Percentiles rank a stretch among this genome's conserved stretches.
These are phyloP conservation scores for Tetrao urogallus DNA, from an alignment of 2,113 vertebrate species.

Conservation along the genomic window DNA sequence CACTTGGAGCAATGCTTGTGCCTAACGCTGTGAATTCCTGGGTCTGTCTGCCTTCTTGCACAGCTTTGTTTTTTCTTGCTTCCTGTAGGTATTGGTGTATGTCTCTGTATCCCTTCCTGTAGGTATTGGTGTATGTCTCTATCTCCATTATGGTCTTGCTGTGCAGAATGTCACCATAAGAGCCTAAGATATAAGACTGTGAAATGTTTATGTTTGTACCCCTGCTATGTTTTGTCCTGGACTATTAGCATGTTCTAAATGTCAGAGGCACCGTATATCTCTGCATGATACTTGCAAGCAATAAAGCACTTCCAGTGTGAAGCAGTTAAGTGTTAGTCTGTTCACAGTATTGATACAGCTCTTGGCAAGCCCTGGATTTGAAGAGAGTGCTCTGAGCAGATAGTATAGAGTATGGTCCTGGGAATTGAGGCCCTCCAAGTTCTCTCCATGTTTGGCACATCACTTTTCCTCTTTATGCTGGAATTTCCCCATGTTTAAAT, in stretches of 20 bases:
- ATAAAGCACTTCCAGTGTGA: not conserved
- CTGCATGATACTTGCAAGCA: not conserved
- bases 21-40: not conserved
- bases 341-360: not conserved
- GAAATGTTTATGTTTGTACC: not conserved
- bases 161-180: not conserved
- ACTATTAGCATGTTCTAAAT: not conserved
- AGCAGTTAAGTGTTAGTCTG: not conserved
- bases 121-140: not conserved
- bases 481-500: not conserved
- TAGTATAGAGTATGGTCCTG: not conserved
- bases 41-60: not conserved
- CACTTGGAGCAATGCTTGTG: not conserved
- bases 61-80: conserved; percentile 11
- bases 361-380: not conserved
- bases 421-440: not conserved
- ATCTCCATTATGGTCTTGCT: not conserved
- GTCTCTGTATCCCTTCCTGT: not conserved
- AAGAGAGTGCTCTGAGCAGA: not conserved
- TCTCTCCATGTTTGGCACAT: not conserved
- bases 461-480: not conserved
- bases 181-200: not conserved
- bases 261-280: not conserved
- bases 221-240: not conserved
- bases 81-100: not conserved